phyloP scores from a whole-genome alignment of 1,140 invertebrate genomes.

The Brevipalpus yothersi region DNA sequence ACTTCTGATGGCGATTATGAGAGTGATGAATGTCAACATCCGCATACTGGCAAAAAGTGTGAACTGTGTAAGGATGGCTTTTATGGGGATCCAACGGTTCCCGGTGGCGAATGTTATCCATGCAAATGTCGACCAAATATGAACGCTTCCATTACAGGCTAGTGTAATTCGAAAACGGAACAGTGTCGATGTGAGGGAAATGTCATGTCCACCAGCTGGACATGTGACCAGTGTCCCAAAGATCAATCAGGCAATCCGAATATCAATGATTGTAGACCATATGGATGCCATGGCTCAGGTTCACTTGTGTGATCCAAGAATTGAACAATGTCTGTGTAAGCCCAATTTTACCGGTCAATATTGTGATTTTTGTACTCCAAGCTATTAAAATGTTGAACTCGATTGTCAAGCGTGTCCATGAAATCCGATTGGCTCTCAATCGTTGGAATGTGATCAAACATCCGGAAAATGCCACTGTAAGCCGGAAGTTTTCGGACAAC shows the following conservation, averaged over 20 bases:
- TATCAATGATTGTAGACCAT: conserved; percentile 40
- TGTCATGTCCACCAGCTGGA: conserved; percentile 57
- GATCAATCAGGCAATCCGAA: conserved; percentile 78
- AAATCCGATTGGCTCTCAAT: conserved; percentile 37
- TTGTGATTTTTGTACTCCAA: conserved; percentile 53
- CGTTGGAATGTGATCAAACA: conserved; percentile 41
- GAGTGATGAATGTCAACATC: neutral
- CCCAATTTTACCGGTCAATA: conserved; percentile 47
- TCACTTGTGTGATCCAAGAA: conserved; percentile 52
- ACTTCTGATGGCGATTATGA: neutral
- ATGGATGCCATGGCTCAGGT: conserved; percentile 46
- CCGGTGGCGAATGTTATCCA: neutral
- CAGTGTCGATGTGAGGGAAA: conserved; percentile 58
- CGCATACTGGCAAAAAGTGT: neutral
- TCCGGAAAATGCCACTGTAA: conserved; percentile 74
- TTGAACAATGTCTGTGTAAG: conserved; percentile 69
- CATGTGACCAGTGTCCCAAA: conserved; percentile 79
- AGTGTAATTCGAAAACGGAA: conserved; percentile 32
- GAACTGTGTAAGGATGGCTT: neutral
- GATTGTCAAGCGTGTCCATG: conserved; percentile 35
- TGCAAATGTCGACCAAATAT: conserved; percentile 49
- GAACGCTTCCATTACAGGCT: conserved; percentile 23
- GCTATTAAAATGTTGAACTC: conserved; percentile 17
- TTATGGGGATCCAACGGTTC: neutral
- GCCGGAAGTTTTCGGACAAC: conserved; percentile 46